A percentile compares a stretch with the other conserved stretches of the same genome.
Evolutionary conservation across 1,140 invertebrate genomes (phyloP).

Genomic region (Ceratina japonica): DNA sequence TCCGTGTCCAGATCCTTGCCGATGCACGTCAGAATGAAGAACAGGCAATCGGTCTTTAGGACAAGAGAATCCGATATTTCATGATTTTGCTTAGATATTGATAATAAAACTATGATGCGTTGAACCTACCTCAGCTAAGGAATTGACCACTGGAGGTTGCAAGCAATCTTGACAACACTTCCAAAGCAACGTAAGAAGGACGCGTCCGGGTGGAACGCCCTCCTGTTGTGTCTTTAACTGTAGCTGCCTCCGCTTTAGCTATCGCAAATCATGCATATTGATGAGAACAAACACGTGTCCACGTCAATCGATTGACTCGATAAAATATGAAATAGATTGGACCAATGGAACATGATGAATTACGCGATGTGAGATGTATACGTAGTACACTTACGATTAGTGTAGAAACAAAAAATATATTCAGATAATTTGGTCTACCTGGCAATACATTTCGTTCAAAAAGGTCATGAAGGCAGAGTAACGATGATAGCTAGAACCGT

Average conservation of each 20-base stretch:
- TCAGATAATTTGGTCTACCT: constrained; percentile 76
- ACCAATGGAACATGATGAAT: background rate
- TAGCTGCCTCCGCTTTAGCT: constrained; percentile 86
- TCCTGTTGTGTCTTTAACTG: constrained; percentile 85
- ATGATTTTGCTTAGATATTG: background rate
- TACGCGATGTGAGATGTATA: background rate
- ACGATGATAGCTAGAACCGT: constrained; percentile 68
- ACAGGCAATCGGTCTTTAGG: constrained; percentile 89
- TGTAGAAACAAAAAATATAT: background rate
- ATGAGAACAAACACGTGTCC: constrained; percentile 12
- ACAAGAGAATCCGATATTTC: constrained; percentile 24
- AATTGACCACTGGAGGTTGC: constrained; percentile 86
- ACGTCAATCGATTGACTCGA: background rate
- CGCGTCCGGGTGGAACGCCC: constrained; percentile 85
- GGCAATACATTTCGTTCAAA: constrained; percentile 93
- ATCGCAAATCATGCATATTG: constrained; percentile 44
- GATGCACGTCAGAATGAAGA: constrained; percentile 91
- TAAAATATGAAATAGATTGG: constrained; percentile 14
- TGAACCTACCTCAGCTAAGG: constrained; percentile 82
- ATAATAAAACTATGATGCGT: background rate
- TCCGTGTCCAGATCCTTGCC: constrained; percentile 92
- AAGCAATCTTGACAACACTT: constrained; percentile 92
- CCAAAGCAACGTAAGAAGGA: constrained; percentile 88
- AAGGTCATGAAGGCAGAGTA: constrained; percentile 91
- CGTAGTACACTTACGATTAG: no score